Evolutionary conservation across 2,888 invertebrate species (phyloP).

Genomic region (Eupeodes luniger): DNA sequence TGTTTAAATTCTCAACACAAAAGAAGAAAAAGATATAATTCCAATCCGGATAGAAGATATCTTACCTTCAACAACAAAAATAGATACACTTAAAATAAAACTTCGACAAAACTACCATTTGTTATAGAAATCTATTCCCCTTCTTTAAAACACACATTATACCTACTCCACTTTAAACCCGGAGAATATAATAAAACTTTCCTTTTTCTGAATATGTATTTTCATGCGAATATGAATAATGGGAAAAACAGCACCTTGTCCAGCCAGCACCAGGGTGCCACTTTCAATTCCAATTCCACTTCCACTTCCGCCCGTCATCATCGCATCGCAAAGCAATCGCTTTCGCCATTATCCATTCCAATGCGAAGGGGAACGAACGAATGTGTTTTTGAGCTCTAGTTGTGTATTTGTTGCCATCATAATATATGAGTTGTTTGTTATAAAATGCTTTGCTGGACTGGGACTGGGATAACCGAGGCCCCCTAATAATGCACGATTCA

Average conservation of each 20-base stretch:
- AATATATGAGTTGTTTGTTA: slow-evolving; percentile 41
- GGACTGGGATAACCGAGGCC: not conserved
- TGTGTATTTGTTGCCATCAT: slow-evolving; percentile 30
- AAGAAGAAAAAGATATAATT: not conserved
- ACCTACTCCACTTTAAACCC: slow-evolving; percentile 69
- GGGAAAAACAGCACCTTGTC: slow-evolving; percentile 74
- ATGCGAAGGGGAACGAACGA: not conserved
- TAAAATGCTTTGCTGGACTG: not conserved
- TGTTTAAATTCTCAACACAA: slow-evolving; percentile 9
- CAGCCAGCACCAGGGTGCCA: slow-evolving; percentile 53
- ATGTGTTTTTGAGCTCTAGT: no score
- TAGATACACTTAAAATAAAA: not conserved
- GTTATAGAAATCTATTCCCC: slow-evolving; percentile 46
- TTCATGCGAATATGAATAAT: slow-evolving; percentile 69
- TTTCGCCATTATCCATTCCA: not conserved
- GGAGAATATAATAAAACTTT: slow-evolving; percentile 69
- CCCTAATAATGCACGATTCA: slow-evolving; percentile 73
- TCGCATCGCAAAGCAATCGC: no score
- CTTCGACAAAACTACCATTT: slow-evolving; percentile 50
- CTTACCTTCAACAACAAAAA: not conserved
- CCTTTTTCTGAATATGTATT: slow-evolving; percentile 63
- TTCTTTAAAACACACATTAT: slow-evolving; percentile 15
- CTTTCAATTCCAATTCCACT: not conserved
- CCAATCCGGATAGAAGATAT: not conserved
- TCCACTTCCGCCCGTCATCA: slow-evolving; percentile 9